phyloP scores from a whole-genome alignment of 2,888 invertebrate genomes.

The Eristalis arbustorum region DNA sequence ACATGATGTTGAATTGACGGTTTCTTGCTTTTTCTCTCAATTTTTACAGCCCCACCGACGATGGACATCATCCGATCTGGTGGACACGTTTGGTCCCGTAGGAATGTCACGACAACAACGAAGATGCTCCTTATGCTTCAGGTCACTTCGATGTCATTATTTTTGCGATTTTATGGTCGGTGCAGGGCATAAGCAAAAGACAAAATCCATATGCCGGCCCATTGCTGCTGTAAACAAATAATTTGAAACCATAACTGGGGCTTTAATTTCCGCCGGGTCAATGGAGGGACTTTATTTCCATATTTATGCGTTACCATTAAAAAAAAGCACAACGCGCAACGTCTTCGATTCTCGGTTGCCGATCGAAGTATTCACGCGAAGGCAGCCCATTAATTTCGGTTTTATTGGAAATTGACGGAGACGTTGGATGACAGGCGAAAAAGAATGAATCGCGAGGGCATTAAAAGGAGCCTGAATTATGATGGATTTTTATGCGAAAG shows the following conservation, averaged over 20 bases:
- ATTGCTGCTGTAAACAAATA: constrained; percentile 24
- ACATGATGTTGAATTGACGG: constrained; percentile 41
- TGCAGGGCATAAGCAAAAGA: not conserved
- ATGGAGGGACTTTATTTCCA: constrained; percentile 16
- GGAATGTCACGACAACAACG: no score
- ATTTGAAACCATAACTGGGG: constrained; percentile 22
- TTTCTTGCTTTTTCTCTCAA: not conserved
- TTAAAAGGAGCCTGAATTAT: not conserved
- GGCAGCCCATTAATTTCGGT: constrained; percentile 5
- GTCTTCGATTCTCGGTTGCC: constrained; percentile 2
- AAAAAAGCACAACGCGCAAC: not conserved
- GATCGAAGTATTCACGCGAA: not conserved
- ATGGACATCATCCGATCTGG: not conserved
- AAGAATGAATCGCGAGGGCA: not conserved
- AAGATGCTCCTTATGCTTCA: not conserved
- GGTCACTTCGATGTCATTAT: constrained; percentile 32
- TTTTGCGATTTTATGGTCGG: constrained; percentile 5
- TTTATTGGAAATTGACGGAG: constrained; percentile 14
- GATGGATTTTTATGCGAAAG: not conserved
- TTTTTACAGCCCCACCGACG: not conserved
- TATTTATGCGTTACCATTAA: constrained; percentile 40
- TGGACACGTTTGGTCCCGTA: not conserved
- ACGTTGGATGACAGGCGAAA: not conserved
- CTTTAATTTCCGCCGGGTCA: constrained; percentile 20
- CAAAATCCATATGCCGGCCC: constrained; percentile 18